Percentiles rank a stretch among this genome's conserved stretches.
Evolutionary conservation across 2,888 invertebrate genomes (phyloP).

Genomic region (Pogonocherus hispidulus): DNA sequence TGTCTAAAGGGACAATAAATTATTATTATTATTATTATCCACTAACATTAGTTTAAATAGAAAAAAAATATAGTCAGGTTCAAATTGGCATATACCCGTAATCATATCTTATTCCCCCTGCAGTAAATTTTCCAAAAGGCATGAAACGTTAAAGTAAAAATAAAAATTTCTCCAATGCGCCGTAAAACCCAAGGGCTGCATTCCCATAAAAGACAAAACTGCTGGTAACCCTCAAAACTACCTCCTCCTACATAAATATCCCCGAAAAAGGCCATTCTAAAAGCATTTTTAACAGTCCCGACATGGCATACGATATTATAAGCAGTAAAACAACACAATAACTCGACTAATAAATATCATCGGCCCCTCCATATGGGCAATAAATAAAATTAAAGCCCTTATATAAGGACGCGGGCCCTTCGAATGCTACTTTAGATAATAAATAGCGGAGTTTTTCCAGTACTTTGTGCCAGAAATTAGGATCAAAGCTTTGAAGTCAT

Average conservation of each 20-base stretch:
- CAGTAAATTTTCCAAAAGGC: too few species aligned
- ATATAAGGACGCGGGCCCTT: neutral
- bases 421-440: slow-evolving; percentile 32
- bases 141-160: neutral
- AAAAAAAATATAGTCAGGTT: too few species aligned
- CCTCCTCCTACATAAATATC: slow-evolving; percentile 2
- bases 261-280: neutral
- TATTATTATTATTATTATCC: too few species aligned
- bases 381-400: slow-evolving; percentile 19
- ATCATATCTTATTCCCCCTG: too few species aligned
- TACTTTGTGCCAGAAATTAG: slow-evolving; percentile 45
- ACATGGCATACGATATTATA: neutral
- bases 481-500: slow-evolving; percentile 51
- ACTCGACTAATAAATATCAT: slow-evolving; percentile 4
- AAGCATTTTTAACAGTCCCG: slow-evolving; percentile 9
- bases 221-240: neutral
- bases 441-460: slow-evolving; percentile 43
- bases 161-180: neutral
- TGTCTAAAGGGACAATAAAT: too few species aligned
- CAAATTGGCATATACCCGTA: too few species aligned
- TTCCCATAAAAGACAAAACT: neutral
- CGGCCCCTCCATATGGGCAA: neutral
- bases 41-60: too few species aligned
- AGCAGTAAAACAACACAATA: slow-evolving; percentile 18
- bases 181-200: neutral